Conservation (phyloP, 2,113 vertebrate species). For the Erythrolamprus reginae region DNA sequence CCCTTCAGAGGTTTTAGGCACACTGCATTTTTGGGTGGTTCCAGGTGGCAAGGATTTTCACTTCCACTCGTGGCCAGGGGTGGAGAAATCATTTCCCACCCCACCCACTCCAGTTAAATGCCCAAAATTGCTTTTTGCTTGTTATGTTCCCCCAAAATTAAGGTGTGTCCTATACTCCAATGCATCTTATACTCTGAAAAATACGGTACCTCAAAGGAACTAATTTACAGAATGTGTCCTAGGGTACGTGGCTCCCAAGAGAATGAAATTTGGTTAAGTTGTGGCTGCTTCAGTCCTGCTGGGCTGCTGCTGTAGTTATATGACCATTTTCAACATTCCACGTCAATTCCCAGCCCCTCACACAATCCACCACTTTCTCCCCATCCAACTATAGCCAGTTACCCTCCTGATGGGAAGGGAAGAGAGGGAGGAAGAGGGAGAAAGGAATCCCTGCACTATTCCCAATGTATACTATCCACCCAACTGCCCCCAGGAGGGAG, state of each 20-base stretch:
- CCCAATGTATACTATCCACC: not conserved
- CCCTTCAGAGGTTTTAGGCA: too few species aligned
- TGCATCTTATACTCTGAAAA: too few species aligned
- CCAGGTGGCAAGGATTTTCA: too few species aligned
- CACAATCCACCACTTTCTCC: not conserved
- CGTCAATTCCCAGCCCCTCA: not conserved
- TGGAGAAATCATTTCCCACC: too few species aligned
- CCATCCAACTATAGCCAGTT: not conserved
- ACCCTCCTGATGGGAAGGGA: not conserved
- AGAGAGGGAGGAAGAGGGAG: not conserved
- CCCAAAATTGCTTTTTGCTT: too few species aligned
- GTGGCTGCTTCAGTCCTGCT: not conserved
- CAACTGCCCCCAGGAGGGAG: not conserved
- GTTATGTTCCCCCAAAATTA: too few species aligned
- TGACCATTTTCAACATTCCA: not conserved
- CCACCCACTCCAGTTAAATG: too few species aligned
- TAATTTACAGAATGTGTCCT: not conserved
- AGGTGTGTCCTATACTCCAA: too few species aligned
- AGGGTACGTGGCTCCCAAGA: not conserved
- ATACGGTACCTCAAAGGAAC: not conserved
- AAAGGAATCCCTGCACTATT: not conserved
- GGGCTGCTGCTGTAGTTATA: not conserved
- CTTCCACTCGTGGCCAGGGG: too few species aligned
- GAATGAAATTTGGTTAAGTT: not conserved
- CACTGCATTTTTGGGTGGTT: too few species aligned